Base-by-base conservation (phyloP, 2,113 vertebrate genomes). In the Azemiops feae region DNA sequence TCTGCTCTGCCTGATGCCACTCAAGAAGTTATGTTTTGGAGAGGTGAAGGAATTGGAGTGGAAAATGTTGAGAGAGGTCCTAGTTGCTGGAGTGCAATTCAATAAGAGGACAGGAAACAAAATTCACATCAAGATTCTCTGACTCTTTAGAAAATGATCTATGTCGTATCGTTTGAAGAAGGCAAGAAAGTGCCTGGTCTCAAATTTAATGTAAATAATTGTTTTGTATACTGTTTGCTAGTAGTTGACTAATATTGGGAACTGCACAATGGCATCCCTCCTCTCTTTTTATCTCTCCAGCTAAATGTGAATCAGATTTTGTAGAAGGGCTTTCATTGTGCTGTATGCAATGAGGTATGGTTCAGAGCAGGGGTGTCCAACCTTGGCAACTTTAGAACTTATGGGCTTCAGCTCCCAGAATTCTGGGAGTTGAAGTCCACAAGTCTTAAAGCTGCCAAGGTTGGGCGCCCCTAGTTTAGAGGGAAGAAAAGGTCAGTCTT, bases 131-230 rank as follows among this genome's bases (percentile, higher is more conserved):
- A 53, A 27, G 20, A 39, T 0, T 18, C 11, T 94, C n/a, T 92
- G 12, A 53, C 50, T 50, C 4, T 23, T 0, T 34, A 94, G 53
- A 85, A 95, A 92, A 92, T 39, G 95, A 91, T 95, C 92, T 34
- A 93, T 10, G 20, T 87, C 23, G 5, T 93, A 27, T 69, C 22
- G 81, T 93, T 93, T 90, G n/a, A 93, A 93, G 88, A 95, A 92
- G 89, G 93, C 10, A 93, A 85, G n/a, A 95, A 91, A 94, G 92
- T 55, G 93, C 95, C 91, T 30, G 25, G 87, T 54, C 50, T 53
- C 60, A 96, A 94, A 95, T 88, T 94, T 91, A 91, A 60, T 81
- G 43, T 52, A 94, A 95, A 89, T 87, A 96, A 95, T 95, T 96
- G 94, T 85, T 89, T 92, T 34, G 90, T 91, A 92, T 94, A 89